Evolutionary conservation across 2,888 invertebrate genomes (phyloP), one percentile per base, ranked within the genome.

Genomic region (Euplagia quadripunctaria): DNA sequence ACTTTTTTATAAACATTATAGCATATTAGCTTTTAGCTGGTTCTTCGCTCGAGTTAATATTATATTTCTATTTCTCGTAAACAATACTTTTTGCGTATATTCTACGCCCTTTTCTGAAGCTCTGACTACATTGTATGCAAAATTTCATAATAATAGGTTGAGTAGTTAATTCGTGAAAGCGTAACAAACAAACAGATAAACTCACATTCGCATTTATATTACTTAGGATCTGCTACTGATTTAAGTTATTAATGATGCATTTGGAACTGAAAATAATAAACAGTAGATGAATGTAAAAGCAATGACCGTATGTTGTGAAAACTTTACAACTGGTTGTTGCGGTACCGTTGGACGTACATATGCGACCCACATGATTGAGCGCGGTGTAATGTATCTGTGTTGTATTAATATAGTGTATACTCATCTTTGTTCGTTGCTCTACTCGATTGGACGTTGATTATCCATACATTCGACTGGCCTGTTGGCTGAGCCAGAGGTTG

Each of bases 261-360:
- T 52, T 16, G 16, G 4, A 17, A 1, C 52, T 52, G 0, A 17
- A 17, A 52, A 4, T 52, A 52, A 17, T 17, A 52, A n/a, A 58
- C 20, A 58, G 20, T 11, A 58, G 58, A 31, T 31, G 12, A 12
- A 14, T 61, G 31, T 31, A 31, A 14, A 31, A 31, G 14, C 17
- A 51, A 41, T 17, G 51, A 51, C 41, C 68, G 41, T 42, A 67
- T 14, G 42, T 46, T 68, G 78, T 81, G 78, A 79, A 68, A 70
- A 72, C 74, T 81, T 81, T 83, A 82, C 79, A 84, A 85, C 85
- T 83, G 82, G 85, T 85, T 82, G 78, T 55, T 51, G 51, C 64
- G 58, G 78, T 85, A 81, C 85, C 85, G 85, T 85, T 85, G 80
- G 16, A 73, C 81, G 67, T 76, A 73, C 81, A 65, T 76, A 79